phyloP scores from a whole-genome alignment of 2,113 vertebrate species.

The Oreotrochilus melanogaster region DNA sequence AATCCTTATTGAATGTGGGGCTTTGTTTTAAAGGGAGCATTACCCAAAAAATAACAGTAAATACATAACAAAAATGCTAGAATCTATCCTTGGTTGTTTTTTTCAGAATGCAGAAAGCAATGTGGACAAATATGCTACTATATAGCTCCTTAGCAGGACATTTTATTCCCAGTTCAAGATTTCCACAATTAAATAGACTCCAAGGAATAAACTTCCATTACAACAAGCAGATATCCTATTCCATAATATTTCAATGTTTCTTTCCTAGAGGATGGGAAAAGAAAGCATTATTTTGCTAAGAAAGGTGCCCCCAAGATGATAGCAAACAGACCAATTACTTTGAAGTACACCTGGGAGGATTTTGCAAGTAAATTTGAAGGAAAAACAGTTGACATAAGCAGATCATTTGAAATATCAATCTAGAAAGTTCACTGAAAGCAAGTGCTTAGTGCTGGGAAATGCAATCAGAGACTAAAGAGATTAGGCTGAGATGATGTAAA shows the following conservation, averaged over 20 bases:
- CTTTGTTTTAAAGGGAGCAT: not conserved
- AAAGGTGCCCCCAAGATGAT: not conserved
- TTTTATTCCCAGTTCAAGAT: not conserved
- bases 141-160: not conserved
- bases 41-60: not conserved
- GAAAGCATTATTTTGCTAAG: not conserved
- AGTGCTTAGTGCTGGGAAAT: slow-evolving; percentile 51
- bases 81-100: not conserved
- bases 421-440: not conserved
- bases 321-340: not conserved
- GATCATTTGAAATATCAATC: slow-evolving; percentile 18
- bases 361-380: slow-evolving; percentile 25
- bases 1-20: not conserved
- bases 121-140: not conserved
- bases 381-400: slow-evolving; percentile 16
- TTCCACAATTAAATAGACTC: not conserved
- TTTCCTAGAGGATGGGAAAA: not conserved
- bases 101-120: not conserved
- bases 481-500: slow-evolving; percentile 42
- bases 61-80: not conserved
- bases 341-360: slow-evolving; percentile 43
- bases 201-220: not conserved
- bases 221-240: not conserved
- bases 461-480: slow-evolving; percentile 36
- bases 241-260: not conserved